Conservation (phyloP, 1,140 invertebrate genomes). For the Elymnias hypermnestra region DNA sequence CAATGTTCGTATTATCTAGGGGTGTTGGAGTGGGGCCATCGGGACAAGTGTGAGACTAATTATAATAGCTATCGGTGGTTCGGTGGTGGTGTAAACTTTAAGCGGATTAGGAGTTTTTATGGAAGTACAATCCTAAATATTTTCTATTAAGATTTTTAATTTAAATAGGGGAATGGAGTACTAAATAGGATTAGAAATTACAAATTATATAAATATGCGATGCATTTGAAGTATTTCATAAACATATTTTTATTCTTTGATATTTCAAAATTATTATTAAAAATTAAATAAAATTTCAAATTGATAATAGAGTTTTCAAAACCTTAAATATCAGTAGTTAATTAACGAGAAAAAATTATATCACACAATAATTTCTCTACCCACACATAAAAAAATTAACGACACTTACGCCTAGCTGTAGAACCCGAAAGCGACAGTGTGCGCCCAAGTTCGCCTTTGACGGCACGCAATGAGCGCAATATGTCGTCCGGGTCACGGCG, state of each 20-base stretch:
- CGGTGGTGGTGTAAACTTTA: conserved; percentile 18
- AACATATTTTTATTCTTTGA: no score
- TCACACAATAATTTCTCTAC: background rate
- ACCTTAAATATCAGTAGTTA: no score
- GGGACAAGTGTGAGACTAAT: conserved; percentile 22
- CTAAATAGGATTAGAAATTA: background rate
- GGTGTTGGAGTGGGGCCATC: conserved; percentile 24
- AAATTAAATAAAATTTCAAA: no score
- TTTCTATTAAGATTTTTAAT: conserved; percentile 4
- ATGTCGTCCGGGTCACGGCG: conserved; percentile 89
- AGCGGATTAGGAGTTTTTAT: conserved; percentile 17
- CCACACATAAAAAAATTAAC: background rate
- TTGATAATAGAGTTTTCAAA: no score
- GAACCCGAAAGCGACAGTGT: conserved; percentile 85
- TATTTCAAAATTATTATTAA: no score
- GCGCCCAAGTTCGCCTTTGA: conserved; percentile 86
- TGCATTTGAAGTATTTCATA: background rate
- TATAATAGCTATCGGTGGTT: conserved; percentile 18
- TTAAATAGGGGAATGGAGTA: background rate
- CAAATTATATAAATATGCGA: background rate
- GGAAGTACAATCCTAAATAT: conserved; percentile 8
- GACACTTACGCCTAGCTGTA: conserved; percentile 61
- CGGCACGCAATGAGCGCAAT: conserved; percentile 84
- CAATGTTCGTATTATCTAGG: conserved; percentile 51
- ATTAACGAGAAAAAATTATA: no score